These are phyloP conservation scores for Protophormia terraenovae DNA, from an alignment of 2,888 invertebrate species.

Conservation along the genomic window DNA sequence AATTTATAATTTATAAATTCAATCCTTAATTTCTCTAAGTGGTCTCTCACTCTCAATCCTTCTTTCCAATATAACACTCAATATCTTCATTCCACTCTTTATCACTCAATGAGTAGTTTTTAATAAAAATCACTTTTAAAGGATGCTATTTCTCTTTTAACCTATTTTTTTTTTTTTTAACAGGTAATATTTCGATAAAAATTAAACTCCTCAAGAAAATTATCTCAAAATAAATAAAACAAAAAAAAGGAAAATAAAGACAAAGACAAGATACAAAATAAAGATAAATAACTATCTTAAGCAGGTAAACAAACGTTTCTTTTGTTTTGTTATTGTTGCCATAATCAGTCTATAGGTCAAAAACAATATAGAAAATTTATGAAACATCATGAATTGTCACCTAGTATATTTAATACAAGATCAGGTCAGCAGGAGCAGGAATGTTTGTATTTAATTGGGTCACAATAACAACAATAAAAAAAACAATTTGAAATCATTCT, in stretches of 20 bases:
- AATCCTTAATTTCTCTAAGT: no score
- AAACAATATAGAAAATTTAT: not conserved
- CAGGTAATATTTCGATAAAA: constrained; percentile 13
- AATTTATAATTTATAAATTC: no score
- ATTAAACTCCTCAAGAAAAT: not conserved
- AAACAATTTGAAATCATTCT: not conserved
- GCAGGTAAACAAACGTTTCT: constrained; percentile 1
- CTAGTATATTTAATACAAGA: constrained; percentile 18
- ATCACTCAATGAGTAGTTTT: not conserved
- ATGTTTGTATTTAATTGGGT: constrained; percentile 26
- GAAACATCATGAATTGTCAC: constrained; percentile 28
- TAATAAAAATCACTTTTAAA: not conserved
- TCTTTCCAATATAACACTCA: no score
- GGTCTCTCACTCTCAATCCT: no score
- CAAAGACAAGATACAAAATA: not conserved
- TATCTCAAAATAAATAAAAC: constrained; percentile 11
- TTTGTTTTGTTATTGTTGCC: not conserved
- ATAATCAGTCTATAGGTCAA: constrained; percentile 9
- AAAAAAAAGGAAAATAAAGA: not conserved
- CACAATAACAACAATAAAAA: constrained; percentile 38
- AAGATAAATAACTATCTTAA: not conserved
- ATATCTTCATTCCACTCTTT: not conserved
- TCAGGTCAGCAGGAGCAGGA: constrained; percentile 1
- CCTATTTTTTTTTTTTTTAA: not conserved
- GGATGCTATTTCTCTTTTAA: not conserved